phyloP scores from a whole-genome alignment of 2,888 invertebrate species.

The Chymomyza caudatula region DNA sequence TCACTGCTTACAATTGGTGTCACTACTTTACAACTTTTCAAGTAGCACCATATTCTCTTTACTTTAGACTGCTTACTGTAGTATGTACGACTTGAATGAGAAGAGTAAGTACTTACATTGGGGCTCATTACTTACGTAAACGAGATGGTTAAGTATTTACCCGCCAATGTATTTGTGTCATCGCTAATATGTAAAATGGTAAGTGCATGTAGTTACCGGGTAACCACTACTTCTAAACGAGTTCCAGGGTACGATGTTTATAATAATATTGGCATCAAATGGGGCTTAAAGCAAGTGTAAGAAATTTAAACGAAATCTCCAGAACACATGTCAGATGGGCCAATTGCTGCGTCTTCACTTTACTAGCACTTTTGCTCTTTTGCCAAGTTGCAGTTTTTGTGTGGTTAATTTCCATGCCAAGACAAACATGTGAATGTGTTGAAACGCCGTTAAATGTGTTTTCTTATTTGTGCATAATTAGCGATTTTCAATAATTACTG shows the following conservation, averaged over 20 bases:
- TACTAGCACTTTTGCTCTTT: conserved; percentile 31
- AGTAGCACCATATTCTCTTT: too few relatives aligned
- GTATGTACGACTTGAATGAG: too few relatives aligned
- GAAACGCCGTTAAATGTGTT: conserved; percentile 32
- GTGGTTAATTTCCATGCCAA: background rate
- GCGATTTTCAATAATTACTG: conserved; percentile 48
- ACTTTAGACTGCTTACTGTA: too few relatives aligned
- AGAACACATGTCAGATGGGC: conserved; percentile 4
- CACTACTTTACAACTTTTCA: too few relatives aligned
- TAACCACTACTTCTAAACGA: background rate
- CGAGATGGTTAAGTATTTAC: too few relatives aligned
- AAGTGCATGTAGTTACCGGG: too few relatives aligned
- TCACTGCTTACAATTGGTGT: too few relatives aligned
- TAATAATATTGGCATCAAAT: background rate
- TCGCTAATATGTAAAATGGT: too few relatives aligned
- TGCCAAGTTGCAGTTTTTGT: conserved; percentile 47
- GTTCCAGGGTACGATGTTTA: background rate
- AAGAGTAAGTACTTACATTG: too few relatives aligned
- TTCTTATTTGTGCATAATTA: conserved; percentile 64
- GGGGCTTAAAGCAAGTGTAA: background rate
- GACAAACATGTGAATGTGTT: conserved; percentile 13
- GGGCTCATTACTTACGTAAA: too few relatives aligned
- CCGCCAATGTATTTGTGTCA: too few relatives aligned
- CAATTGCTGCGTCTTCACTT: conserved; percentile 10
- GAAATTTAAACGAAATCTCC: conserved; percentile 46